Conservation (phyloP, 1,140 invertebrate genomes). For the Anoplolepis gracilipes region DNA sequence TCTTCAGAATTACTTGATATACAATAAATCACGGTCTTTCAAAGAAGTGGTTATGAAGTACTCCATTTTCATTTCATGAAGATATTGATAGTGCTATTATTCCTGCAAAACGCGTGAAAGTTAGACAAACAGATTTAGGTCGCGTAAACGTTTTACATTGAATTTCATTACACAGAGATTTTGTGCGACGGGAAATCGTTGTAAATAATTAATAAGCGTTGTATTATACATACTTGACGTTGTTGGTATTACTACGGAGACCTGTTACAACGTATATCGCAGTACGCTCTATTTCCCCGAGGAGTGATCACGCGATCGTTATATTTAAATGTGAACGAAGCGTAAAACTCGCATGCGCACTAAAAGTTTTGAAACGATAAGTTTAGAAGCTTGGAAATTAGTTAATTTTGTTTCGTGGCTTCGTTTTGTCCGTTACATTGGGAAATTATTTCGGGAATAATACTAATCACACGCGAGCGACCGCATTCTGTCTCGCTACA, state of each 20-base stretch:
- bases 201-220: slow-evolving; percentile 30
- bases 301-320: slow-evolving; percentile 46
- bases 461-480: slow-evolving; percentile 47
- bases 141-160: background rate
- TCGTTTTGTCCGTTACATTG: slow-evolving; percentile 21
- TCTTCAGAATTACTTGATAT: background rate
- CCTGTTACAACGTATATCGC: slow-evolving; percentile 8
- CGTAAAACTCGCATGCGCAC: background rate
- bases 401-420: slow-evolving; percentile 23
- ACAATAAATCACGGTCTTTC: slow-evolving; percentile 44
- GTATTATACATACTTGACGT: slow-evolving; percentile 5
- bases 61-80: slow-evolving; percentile 22
- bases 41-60: background rate
- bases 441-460: slow-evolving; percentile 53
- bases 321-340: slow-evolving; percentile 52
- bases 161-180: slow-evolving; percentile 13
- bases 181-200: background rate
- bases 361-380: slow-evolving; percentile 15
- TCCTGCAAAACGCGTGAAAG: background rate
- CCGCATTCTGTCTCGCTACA: slow-evolving; percentile 23
- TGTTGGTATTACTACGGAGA: slow-evolving; percentile 10
- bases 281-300: slow-evolving; percentile 27
- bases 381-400: slow-evolving; percentile 36
- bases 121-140: background rate
- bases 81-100: slow-evolving; percentile 27